Conservation (phyloP, 1,140 invertebrate genomes). For the Pygmarrhopalites habei region DNA sequence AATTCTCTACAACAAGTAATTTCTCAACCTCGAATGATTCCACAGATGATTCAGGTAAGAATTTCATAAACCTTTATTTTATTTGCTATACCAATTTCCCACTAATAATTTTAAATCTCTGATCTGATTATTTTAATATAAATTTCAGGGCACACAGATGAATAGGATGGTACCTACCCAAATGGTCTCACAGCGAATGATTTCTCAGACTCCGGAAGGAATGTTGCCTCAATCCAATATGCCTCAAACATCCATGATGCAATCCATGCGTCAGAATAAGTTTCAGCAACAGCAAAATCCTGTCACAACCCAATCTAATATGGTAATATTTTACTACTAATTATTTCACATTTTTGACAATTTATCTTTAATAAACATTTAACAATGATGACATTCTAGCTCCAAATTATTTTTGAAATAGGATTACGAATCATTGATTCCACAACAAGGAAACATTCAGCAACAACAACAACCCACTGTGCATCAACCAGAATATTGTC, state of each 20-base stretch:
- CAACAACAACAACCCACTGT: not conserved
- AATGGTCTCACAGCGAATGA: slow-evolving; percentile 19
- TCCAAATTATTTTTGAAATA: too few species aligned
- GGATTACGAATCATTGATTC: too few species aligned
- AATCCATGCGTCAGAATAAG: slow-evolving; percentile 20
- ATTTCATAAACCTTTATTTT: slow-evolving; percentile 1
- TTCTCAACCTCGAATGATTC: too few species aligned
- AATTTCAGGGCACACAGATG: too few species aligned
- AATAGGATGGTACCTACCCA: slow-evolving; percentile 26
- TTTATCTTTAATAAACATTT: too few species aligned
- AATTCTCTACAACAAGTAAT: slow-evolving; percentile 26
- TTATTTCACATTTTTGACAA: not conserved
- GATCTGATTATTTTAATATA: too few species aligned
- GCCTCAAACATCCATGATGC: slow-evolving; percentile 30
- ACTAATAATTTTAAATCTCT: too few species aligned
- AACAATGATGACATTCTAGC: too few species aligned
- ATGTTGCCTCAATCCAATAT: slow-evolving; percentile 26
- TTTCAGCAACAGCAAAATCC: slow-evolving; percentile 30
- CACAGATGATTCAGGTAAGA: too few species aligned
- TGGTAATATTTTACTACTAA: slow-evolving; percentile 14
- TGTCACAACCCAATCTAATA: slow-evolving; percentile 17
- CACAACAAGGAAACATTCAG: not conserved
- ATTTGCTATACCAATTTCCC: too few species aligned
- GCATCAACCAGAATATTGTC: not conserved
- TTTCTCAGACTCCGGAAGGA: slow-evolving; percentile 22